phyloP scores from a whole-genome alignment of 2,113 vertebrate species.

The Isurus oxyrinchus region DNA sequence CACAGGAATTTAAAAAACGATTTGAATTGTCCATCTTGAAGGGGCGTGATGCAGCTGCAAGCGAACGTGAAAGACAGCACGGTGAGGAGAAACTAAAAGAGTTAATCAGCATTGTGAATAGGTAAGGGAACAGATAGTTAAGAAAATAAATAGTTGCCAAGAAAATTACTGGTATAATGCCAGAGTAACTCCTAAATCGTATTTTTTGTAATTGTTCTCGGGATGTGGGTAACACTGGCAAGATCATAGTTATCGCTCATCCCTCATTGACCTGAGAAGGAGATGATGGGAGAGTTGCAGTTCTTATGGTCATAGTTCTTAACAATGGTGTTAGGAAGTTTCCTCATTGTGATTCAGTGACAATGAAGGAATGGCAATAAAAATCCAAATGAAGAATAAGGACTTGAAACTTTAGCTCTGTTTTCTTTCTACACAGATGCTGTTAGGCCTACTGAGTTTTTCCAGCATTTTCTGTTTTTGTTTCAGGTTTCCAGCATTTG shows the following conservation, averaged over 20 bases:
- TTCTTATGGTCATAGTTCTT: neutral
- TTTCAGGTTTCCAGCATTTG: too few species aligned
- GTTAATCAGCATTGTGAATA: conserved; percentile 84
- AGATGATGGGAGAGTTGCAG: neutral
- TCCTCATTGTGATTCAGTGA: neutral
- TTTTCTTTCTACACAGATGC: too few species aligned
- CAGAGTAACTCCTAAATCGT: neutral
- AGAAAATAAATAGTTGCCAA: neutral
- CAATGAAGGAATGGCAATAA: neutral
- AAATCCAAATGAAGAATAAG: too few species aligned
- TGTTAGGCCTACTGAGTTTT: too few species aligned
- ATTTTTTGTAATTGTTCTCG: neutral
- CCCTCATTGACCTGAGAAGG: neutral
- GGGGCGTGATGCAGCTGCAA: conserved; percentile 84
- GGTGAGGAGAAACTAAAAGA: conserved; percentile 89
- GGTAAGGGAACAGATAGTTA: conserved; percentile 51
- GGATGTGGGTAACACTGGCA: neutral
- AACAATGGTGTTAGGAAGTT: neutral
- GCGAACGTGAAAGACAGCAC: conserved; percentile 64
- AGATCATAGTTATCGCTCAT: neutral
- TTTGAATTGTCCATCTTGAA: conserved; percentile 93
- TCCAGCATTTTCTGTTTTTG: too few species aligned
- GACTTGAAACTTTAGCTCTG: too few species aligned
- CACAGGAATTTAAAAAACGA: conserved; percentile 88
- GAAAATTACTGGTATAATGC: neutral